Percentiles rank a stretch among this genome's conserved stretches.
phyloP scores from a whole-genome alignment of 1,140 invertebrate species.

The Galendromus occidentalis region DNA sequence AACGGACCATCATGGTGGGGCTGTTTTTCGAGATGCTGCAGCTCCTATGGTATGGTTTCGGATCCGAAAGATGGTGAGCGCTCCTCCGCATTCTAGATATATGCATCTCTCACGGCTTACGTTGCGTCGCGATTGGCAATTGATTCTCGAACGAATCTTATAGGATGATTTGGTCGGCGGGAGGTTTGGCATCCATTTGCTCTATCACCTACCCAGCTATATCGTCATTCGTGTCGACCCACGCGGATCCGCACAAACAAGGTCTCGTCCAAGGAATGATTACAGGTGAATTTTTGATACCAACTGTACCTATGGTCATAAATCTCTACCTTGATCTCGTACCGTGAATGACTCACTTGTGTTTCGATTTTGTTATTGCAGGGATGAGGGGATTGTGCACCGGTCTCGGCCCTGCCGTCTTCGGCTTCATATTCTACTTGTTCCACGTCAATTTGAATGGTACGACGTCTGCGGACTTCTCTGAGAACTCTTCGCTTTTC shows the following conservation, averaged over 20 bases:
- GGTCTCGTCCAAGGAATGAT: slow-evolving; percentile 96
- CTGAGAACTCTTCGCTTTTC: slow-evolving; percentile 11
- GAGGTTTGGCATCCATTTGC: slow-evolving; percentile 78
- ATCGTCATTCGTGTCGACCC: slow-evolving; percentile 90
- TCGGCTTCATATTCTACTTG: slow-evolving; percentile 93
- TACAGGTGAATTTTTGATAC: slow-evolving; percentile 34
- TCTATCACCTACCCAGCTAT: slow-evolving; percentile 92
- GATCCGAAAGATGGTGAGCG: slow-evolving; percentile 51
- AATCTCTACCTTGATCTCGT: too few species aligned
- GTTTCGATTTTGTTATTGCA: background rate
- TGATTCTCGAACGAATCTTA: slow-evolving; percentile 17
- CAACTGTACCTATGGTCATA: too few species aligned
- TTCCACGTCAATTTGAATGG: slow-evolving; percentile 94
- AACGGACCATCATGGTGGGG: slow-evolving; percentile 91
- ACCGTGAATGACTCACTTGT: slow-evolving; percentile 5
- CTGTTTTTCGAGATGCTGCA: slow-evolving; percentile 90
- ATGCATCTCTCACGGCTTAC: background rate
- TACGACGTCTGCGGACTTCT: slow-evolving; percentile 19
- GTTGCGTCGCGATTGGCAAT: background rate
- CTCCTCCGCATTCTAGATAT: background rate
- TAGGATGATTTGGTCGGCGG: slow-evolving; percentile 98
- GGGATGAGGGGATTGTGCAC: slow-evolving; percentile 81
- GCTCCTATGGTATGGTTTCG: slow-evolving; percentile 89
- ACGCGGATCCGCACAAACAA: slow-evolving; percentile 88
- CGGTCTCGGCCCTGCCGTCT: slow-evolving; percentile 79